phyloP scores from a whole-genome alignment of 2,888 invertebrate genomes.

The Chirona hameri region DNA sequence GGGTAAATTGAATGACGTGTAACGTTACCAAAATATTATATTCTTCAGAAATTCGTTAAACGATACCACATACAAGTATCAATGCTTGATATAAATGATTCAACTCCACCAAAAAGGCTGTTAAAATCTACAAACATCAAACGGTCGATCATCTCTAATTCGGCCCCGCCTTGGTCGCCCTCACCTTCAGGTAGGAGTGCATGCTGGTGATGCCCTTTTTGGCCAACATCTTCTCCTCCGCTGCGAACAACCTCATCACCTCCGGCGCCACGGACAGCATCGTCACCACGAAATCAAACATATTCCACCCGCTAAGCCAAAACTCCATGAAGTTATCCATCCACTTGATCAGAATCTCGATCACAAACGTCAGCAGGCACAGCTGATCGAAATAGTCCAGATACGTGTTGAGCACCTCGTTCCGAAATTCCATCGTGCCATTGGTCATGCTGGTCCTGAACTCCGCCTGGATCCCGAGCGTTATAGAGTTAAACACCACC shows the following conservation, averaged over 20 bases:
- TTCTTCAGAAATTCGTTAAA: too few species aligned
- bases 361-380: slow-evolving; percentile 40
- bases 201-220: not conserved
- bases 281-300: slow-evolving; percentile 40
- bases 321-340: slow-evolving; percentile 40
- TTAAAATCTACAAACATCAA: too few species aligned
- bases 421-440: not conserved
- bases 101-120: too few species aligned
- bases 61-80: too few species aligned
- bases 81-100: too few species aligned
- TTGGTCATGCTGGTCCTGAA: not conserved
- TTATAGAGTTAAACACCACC: not conserved
- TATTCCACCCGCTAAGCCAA: slow-evolving; percentile 41
- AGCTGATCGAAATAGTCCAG: slow-evolving; percentile 40
- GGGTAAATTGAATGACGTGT: too few species aligned
- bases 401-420: not conserved
- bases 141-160: too few species aligned
- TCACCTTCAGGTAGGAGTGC: not conserved
- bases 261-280: not conserved
- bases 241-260: not conserved
- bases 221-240: not conserved
- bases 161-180: not conserved
- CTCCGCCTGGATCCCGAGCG: not conserved
- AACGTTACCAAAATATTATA: too few species aligned
- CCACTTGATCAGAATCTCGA: slow-evolving; percentile 41